These are phyloP conservation scores for Caenorhabditis zanzibari DNA, from an alignment of 2,888 invertebrate species.

Conservation along the genomic window DNA sequence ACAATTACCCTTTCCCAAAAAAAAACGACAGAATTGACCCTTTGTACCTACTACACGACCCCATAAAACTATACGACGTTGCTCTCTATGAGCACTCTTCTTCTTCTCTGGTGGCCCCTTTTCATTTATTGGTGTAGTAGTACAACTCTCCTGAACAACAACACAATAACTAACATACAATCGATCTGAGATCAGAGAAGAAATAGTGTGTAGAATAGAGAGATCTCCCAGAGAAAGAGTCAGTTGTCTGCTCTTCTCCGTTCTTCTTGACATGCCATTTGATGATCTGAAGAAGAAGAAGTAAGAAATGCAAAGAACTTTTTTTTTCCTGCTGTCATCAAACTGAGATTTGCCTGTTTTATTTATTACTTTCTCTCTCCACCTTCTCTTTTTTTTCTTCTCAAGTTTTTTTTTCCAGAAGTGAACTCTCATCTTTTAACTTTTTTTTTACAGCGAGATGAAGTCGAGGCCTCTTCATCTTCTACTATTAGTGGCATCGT, in stretches of 20 bases:
- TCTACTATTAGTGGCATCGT: background rate
- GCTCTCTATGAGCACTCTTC: slow-evolving; percentile 25
- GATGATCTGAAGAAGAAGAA: slow-evolving; percentile 21
- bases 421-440: background rate
- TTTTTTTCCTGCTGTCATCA: slow-evolving; percentile 18
- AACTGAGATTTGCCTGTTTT: slow-evolving; percentile 27
- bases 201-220: slow-evolving; percentile 6
- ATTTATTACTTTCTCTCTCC: slow-evolving; percentile 47
- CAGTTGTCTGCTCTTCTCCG: slow-evolving; percentile 37
- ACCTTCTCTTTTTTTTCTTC: slow-evolving; percentile 28
- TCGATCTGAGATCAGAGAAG: slow-evolving; percentile 28
- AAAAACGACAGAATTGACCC: slow-evolving; percentile 4
- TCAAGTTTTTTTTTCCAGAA: slow-evolving; percentile 7
- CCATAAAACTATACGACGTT: slow-evolving; percentile 46
- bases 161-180: slow-evolving; percentile 41
- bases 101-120: slow-evolving; percentile 18
- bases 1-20: slow-evolving; percentile 15
- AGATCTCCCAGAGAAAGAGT: slow-evolving; percentile 17
- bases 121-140: slow-evolving; percentile 22
- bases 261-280: slow-evolving; percentile 36
- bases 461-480: background rate
- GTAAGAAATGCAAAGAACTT: slow-evolving; percentile 19
- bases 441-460: slow-evolving; percentile 17
- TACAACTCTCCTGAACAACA: slow-evolving; percentile 28
- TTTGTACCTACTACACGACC: slow-evolving; percentile 9